These are phyloP conservation scores for Rhopalosiphum nymphaeae DNA, from an alignment of 2,888 invertebrate genomes.

Conservation along the genomic window DNA sequence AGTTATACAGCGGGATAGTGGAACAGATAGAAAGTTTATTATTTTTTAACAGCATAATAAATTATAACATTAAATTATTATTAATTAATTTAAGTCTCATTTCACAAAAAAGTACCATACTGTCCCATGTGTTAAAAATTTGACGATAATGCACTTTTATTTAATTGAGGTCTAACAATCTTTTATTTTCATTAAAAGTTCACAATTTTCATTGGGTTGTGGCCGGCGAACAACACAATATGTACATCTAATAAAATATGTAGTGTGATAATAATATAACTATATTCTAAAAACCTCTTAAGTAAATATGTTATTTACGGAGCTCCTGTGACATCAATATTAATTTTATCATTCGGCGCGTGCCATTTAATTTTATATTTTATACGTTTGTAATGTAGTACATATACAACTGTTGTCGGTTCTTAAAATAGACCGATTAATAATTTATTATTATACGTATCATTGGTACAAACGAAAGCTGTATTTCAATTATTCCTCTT, in stretches of 20 bases:
- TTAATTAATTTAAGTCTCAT: background rate
- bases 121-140: background rate
- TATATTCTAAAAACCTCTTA: background rate
- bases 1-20: background rate
- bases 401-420: too few relatives aligned
- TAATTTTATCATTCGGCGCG: too few relatives aligned
- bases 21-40: background rate
- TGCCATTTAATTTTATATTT: too few relatives aligned
- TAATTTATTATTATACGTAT: background rate
- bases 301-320: too few relatives aligned
- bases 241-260: background rate
- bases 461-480: background rate
- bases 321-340: background rate
- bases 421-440: too few relatives aligned
- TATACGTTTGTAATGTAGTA: too few relatives aligned
- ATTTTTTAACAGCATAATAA: background rate
- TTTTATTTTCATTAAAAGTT: background rate
- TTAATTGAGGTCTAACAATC: background rate
- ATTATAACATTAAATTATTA: background rate
- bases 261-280: background rate
- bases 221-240: background rate
- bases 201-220: background rate
- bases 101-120: background rate
- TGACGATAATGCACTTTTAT: background rate
- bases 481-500: background rate